Percentiles rank a stretch among this genome's conserved stretches.
Conservation (phyloP, 2,113 vertebrate genomes). For the Hippocampus barbouri region DNA sequence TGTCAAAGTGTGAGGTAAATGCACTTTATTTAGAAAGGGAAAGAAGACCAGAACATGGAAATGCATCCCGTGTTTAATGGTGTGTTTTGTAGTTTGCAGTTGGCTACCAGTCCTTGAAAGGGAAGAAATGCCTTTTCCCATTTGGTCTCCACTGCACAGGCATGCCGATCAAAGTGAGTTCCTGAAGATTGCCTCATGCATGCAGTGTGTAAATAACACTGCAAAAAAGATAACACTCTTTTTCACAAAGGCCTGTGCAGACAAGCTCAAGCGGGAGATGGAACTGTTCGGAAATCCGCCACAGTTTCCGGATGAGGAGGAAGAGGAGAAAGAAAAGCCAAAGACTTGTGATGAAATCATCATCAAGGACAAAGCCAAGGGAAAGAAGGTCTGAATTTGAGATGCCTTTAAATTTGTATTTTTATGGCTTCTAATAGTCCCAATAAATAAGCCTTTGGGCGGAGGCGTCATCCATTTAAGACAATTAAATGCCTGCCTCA, state of each 20-base stretch:
- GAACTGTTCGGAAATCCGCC: slow-evolving; percentile 92
- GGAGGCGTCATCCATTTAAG: too few relatives aligned
- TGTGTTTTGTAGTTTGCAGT: slow-evolving; percentile 76
- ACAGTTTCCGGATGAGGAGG: slow-evolving; percentile 91
- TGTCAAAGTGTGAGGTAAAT: slow-evolving; percentile 96
- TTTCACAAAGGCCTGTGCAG: slow-evolving; percentile 90
- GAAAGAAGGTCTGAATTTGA: slow-evolving; percentile 82
- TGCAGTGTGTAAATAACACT: background rate
- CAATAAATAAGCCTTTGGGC: too few relatives aligned
- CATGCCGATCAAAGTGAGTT: slow-evolving; percentile 96
- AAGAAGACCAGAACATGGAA: background rate
- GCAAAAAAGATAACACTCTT: background rate
- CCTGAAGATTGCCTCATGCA: background rate
- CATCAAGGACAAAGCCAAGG: slow-evolving; percentile 94
- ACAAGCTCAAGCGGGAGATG: slow-evolving; percentile 95
- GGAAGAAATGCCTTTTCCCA: slow-evolving; percentile 88
- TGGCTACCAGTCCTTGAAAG: slow-evolving; percentile 90
- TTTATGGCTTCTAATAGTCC: too few relatives aligned
- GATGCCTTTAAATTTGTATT: background rate
- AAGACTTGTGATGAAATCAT: slow-evolving; percentile 75
- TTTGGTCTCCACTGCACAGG: slow-evolving; percentile 97
- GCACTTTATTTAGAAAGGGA: background rate
- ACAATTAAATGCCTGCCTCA: too few relatives aligned
- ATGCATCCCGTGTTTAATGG: background rate
- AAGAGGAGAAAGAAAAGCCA: slow-evolving; percentile 81